Percentiles rank a stretch among this genome's conserved stretches.
These are phyloP conservation scores for Cremastinae sp. DNA, from an alignment of 2,888 invertebrate species.

Conservation along the genomic window DNA sequence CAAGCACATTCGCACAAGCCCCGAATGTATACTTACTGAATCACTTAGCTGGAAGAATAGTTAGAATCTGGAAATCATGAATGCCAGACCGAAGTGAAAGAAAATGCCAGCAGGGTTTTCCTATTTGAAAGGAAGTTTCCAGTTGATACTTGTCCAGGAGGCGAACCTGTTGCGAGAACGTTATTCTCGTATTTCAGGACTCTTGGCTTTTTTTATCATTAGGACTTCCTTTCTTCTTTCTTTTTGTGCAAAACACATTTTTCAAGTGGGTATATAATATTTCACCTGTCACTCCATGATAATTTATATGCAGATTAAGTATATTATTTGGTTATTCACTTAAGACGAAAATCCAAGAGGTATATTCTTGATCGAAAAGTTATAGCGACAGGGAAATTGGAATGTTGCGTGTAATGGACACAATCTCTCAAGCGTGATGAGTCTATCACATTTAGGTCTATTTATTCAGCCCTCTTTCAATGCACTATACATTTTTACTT, in stretches of 20 bases:
- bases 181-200: conserved; percentile 29
- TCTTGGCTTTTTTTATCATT: conserved; percentile 15
- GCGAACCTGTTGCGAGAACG: conserved; percentile 45
- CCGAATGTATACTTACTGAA: neutral
- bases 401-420: conserved; percentile 40
- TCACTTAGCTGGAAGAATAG: neutral
- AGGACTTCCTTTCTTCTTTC: neutral
- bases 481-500: conserved; percentile 10
- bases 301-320: no score
- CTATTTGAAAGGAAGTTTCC: conserved; percentile 26
- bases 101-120: conserved; percentile 28
- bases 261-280: no score
- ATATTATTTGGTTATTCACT: no score
- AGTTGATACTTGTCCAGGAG: conserved; percentile 19
- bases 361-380: conserved; percentile 2
- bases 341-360: no score
- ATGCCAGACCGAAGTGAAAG: neutral
- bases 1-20: neutral
- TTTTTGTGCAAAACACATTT: conserved; percentile 21
- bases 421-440: conserved; percentile 29
- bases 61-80: conserved; percentile 32
- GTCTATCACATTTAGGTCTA: conserved; percentile 23
- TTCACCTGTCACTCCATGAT: no score
- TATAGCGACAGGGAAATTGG: conserved; percentile 25
- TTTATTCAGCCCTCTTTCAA: no score